A percentile compares a stretch with the other conserved stretches of the same genome.
Evolutionary conservation across 2,888 invertebrate genomes (phyloP).

Genomic region (Linnaemya tessellans): DNA sequence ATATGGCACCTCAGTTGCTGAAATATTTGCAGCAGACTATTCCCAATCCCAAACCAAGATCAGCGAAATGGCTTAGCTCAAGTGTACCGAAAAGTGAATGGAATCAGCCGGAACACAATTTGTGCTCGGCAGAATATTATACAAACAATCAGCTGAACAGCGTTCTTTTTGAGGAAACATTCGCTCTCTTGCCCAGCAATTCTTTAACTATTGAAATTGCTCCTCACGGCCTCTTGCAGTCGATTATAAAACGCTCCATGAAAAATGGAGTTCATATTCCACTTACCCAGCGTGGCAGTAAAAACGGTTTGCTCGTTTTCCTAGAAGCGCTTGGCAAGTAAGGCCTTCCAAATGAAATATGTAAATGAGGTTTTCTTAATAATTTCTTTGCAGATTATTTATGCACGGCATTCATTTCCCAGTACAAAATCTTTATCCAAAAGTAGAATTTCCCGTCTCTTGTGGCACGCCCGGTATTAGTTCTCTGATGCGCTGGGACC

Average conservation of each 20-base stretch:
- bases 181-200: slow-evolving; percentile 85
- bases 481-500: slow-evolving; percentile 92
- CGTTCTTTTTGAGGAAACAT: slow-evolving; percentile 86
- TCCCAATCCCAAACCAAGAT: slow-evolving; percentile 86
- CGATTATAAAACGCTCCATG: slow-evolving; percentile 86
- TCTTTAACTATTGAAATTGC: slow-evolving; percentile 87
- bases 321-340: slow-evolving; percentile 83
- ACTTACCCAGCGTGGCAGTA: slow-evolving; percentile 85
- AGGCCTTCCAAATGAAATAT: slow-evolving; percentile 75
- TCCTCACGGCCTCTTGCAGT: slow-evolving; percentile 87
- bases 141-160: slow-evolving; percentile 90
- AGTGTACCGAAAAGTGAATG: slow-evolving; percentile 89
- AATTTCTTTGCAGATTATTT: slow-evolving; percentile 85
- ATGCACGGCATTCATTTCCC: slow-evolving; percentile 89
- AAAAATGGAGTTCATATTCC: slow-evolving; percentile 85
- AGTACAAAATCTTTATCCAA: slow-evolving; percentile 89
- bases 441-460: slow-evolving; percentile 91
- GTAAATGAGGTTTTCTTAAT: neutral
- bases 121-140: slow-evolving; percentile 92
- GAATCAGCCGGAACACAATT: slow-evolving; percentile 86
- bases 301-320: slow-evolving; percentile 82
- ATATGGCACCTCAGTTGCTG: slow-evolving; percentile 86
- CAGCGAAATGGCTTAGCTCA: slow-evolving; percentile 91
- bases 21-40: slow-evolving; percentile 87
- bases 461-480: slow-evolving; percentile 92